These are phyloP conservation scores for Ceriagrion tenellum DNA, from an alignment of 2,888 invertebrate species.

Conservation along the genomic window DNA sequence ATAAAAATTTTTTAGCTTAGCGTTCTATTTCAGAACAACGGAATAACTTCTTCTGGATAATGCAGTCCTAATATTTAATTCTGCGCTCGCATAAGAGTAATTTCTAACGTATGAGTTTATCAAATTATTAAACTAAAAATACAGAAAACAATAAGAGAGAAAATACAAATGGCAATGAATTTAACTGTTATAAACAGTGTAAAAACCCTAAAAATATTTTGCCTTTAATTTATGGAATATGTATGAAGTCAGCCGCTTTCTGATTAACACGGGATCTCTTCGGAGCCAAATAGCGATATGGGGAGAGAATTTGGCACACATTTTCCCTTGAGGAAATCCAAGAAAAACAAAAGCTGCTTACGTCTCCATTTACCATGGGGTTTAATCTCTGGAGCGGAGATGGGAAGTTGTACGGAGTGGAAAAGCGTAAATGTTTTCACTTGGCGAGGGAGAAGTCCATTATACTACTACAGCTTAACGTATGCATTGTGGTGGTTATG, in stretches of 20 bases:
- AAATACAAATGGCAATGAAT: too few relatives aligned
- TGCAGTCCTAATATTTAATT: too few relatives aligned
- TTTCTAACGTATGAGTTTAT: too few relatives aligned
- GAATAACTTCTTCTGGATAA: too few relatives aligned
- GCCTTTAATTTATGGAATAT: background rate
- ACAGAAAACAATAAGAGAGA: too few relatives aligned
- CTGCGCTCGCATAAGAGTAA: too few relatives aligned
- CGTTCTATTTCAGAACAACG: too few relatives aligned
- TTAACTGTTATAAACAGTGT: background rate
- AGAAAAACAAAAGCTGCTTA: constrained; percentile 42
- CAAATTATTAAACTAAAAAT: too few relatives aligned
- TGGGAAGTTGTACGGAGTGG: constrained; percentile 16
- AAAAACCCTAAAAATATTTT: background rate
- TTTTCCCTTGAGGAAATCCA: background rate
- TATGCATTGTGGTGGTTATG: constrained; percentile 12
- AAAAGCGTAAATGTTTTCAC: constrained; percentile 41
- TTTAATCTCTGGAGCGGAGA: constrained; percentile 14
- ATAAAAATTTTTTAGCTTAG: too few relatives aligned
- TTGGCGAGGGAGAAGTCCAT: constrained; percentile 42
- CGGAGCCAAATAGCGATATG: background rate
- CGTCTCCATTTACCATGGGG: background rate
- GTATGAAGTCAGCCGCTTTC: background rate
- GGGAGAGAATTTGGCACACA: background rate
- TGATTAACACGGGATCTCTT: background rate
- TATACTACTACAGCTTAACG: background rate